Conservation (phyloP, 2,888 invertebrate species). For the Polyommatus icarus region DNA sequence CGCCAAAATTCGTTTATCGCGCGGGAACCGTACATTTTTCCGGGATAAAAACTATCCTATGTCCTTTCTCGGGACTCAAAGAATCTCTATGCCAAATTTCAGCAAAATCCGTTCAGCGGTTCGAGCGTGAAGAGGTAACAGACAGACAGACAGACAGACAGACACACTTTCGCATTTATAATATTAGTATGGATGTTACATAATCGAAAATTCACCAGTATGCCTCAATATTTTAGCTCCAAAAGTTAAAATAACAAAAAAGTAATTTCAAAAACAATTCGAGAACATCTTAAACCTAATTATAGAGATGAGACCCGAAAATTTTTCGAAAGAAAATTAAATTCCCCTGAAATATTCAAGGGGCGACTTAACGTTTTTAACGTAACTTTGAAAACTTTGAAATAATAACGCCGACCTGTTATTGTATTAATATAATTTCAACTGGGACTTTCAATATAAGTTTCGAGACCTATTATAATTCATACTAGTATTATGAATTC, state of each 20-base stretch:
- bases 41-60: too few species aligned
- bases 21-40: too few species aligned
- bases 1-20: too few species aligned
- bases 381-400: neutral
- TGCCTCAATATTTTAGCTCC: neutral
- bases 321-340: neutral
- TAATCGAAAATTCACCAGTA: neutral
- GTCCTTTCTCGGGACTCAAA: too few species aligned
- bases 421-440: conserved; percentile 2
- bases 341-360: conserved; percentile 2
- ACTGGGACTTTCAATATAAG: neutral
- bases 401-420: neutral
- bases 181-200: too few species aligned
- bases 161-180: too few species aligned
- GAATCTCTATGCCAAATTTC: too few species aligned
- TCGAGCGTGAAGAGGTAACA: too few species aligned
- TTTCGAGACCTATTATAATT: too few species aligned
- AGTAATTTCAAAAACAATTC: conserved; percentile 6
- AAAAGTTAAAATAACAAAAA: neutral
- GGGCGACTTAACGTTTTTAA: neutral
- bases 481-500: neutral
- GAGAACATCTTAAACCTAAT: conserved; percentile 13
- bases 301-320: neutral
- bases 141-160: too few species aligned
- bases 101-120: too few species aligned